Percentiles rank a stretch among this genome's conserved stretches.
These are phyloP conservation scores for Craniophora ligustri DNA, from an alignment of 2,888 invertebrate species.

Conservation along the genomic window DNA sequence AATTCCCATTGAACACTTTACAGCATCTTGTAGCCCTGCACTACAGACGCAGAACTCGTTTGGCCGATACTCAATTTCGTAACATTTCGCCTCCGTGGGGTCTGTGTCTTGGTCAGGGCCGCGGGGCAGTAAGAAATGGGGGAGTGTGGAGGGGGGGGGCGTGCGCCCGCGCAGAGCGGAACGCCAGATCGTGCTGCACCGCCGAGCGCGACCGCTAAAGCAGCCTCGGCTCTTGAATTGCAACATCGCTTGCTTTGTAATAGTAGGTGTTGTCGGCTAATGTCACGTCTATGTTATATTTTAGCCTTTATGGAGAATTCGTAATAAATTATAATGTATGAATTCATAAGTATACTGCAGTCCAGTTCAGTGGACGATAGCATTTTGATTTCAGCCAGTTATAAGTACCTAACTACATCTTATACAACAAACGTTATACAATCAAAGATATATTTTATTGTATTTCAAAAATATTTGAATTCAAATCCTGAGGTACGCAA, in stretches of 20 bases:
- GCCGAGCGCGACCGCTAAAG: conserved; percentile 87
- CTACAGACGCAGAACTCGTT: conserved; percentile 70
- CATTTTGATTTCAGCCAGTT: no score
- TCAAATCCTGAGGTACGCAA: no score
- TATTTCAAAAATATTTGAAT: no score
- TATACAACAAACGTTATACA: no score
- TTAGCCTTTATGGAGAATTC: background rate
- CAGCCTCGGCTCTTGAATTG: conserved; percentile 80
- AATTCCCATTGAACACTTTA: conserved; percentile 61
- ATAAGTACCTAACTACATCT: no score
- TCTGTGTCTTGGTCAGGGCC: conserved; percentile 88
- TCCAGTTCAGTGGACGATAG: background rate
- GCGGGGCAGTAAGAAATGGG: conserved; percentile 62
- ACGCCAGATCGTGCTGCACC: conserved; percentile 88
- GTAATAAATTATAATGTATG: background rate
- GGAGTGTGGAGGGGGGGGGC: conserved; percentile 59
- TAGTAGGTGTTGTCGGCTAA: conserved; percentile 56
- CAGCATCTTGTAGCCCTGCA: conserved; percentile 57
- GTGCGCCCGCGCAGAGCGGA: conserved; percentile 83
- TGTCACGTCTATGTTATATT: conserved; percentile 24
- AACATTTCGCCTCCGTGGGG: conserved; percentile 80
- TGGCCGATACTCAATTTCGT: conserved; percentile 79
- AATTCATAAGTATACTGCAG: no score
- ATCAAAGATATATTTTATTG: no score
- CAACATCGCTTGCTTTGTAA: conserved; percentile 79